These are phyloP conservation scores for Pantala flavescens DNA, from an alignment of 1,140 invertebrate species.

Conservation along the genomic window DNA sequence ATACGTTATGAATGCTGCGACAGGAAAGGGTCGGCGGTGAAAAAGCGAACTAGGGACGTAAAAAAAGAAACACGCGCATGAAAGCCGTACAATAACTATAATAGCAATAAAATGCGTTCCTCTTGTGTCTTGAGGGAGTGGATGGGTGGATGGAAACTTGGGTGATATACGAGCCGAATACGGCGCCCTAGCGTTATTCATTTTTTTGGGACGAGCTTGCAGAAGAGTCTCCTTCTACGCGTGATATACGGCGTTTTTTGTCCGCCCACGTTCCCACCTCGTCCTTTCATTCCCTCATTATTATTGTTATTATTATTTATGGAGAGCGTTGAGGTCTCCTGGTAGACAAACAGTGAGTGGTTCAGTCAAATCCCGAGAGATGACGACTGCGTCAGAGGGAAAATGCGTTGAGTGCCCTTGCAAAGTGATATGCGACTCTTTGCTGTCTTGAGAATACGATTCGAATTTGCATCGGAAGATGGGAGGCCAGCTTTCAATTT, in stretches of 20 bases:
- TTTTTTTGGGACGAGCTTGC: not conserved
- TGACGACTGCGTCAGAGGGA: not conserved
- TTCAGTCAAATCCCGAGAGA: not conserved
- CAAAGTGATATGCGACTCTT: constrained; percentile 1
- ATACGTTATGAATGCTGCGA: no score
- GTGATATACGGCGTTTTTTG: not conserved
- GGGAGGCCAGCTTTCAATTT: no score
- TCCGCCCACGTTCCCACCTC: not conserved
- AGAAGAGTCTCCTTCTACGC: not conserved
- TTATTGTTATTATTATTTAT: constrained; percentile 10
- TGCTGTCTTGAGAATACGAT: not conserved
- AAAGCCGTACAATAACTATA: not conserved
- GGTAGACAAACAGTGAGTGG: not conserved
- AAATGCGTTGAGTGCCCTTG: not conserved
- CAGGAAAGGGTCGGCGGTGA: no score
- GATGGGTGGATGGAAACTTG: not conserved
- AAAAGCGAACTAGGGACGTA: no score
- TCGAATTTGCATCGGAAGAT: not conserved
- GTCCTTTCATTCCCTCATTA: not conserved
- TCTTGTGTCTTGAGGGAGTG: not conserved
- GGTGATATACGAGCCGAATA: not conserved
- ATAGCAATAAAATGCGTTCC: not conserved
- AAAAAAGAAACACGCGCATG: not conserved
- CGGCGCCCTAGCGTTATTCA: not conserved
- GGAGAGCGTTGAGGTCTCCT: not conserved